phyloP scores from a whole-genome alignment of 2,113 vertebrate species.

The Antechinus stuartii region DNA sequence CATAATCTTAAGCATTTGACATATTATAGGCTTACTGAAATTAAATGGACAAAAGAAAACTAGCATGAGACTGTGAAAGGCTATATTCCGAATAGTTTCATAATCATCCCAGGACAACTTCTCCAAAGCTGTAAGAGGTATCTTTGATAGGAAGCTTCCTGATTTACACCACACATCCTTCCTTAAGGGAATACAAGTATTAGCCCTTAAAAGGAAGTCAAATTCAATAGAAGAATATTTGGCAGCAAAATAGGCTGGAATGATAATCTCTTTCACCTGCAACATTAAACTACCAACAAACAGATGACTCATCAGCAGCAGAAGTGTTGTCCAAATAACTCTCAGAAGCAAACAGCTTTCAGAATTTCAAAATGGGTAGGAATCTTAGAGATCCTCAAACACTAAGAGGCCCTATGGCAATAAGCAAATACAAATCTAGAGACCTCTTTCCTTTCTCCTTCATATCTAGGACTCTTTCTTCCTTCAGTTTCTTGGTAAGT shows the following conservation, averaged over 20 bases:
- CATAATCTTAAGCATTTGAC: constrained; percentile 63
- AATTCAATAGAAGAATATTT: not conserved
- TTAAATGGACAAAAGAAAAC: constrained; percentile 70
- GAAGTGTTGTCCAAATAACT: not conserved
- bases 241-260: not conserved
- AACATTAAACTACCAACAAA: not conserved
- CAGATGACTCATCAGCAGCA: not conserved
- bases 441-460: not conserved
- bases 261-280: not conserved
- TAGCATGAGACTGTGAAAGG: constrained; percentile 50
- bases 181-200: not conserved
- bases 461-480: not conserved
- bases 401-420: not conserved
- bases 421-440: not conserved
- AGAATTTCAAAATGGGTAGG: not conserved
- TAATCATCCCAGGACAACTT: constrained; percentile 67
- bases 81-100: constrained; percentile 65
- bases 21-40: constrained; percentile 71
- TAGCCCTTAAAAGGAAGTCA: not conserved
- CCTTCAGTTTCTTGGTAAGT: not conserved
- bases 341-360: not conserved
- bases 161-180: not conserved
- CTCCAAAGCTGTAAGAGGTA: constrained; percentile 1
- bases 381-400: not conserved
- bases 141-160: not conserved